Evolutionary conservation across 2,888 invertebrate genomes (phyloP).

Genomic region (Tachystola acroxantha): DNA sequence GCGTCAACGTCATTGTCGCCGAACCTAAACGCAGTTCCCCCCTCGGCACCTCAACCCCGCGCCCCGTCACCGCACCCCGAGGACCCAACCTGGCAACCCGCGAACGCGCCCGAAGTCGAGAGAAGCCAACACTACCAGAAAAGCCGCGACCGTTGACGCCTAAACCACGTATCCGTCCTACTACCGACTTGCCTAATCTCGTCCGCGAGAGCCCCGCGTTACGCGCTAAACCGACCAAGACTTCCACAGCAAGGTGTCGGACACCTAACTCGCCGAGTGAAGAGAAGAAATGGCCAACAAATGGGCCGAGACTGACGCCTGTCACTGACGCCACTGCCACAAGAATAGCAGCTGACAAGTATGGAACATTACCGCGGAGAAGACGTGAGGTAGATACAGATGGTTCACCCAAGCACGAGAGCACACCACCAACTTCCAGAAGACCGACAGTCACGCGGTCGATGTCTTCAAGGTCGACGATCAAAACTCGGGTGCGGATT

Average conservation of each 20-base stretch:
- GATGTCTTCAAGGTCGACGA: constrained; percentile 53
- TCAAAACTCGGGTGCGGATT: constrained; percentile 79
- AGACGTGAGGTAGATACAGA: constrained; percentile 82
- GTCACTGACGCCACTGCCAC: constrained; percentile 50
- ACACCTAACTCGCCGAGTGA: constrained; percentile 82
- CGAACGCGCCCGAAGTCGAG: constrained; percentile 79
- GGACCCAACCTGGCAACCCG: constrained; percentile 73
- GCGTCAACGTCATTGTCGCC: constrained; percentile 78
- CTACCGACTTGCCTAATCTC: constrained; percentile 73
- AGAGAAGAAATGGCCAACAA: constrained; percentile 84
- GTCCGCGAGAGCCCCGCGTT: constrained; percentile 66
- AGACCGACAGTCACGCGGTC: constrained; percentile 62
- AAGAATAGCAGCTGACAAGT: constrained; percentile 81
- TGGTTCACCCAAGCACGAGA: constrained; percentile 67
- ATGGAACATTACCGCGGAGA: constrained; percentile 87
- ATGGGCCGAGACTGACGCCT: constrained; percentile 55
- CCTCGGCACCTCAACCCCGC: constrained; percentile 70
- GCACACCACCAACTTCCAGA: constrained; percentile 50
- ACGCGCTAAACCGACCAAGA: constrained; percentile 68
- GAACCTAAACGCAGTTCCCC: constrained; percentile 74
- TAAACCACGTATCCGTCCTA: constrained; percentile 67
- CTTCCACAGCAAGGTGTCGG: constrained; percentile 78
- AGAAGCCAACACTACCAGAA: constrained; percentile 74
- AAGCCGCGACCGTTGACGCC: constrained; percentile 66
- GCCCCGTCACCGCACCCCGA: constrained; percentile 68